Evolutionary conservation across 23 tunicate species (phyloP).

Genomic region (Clavelina lepadiformis): DNA sequence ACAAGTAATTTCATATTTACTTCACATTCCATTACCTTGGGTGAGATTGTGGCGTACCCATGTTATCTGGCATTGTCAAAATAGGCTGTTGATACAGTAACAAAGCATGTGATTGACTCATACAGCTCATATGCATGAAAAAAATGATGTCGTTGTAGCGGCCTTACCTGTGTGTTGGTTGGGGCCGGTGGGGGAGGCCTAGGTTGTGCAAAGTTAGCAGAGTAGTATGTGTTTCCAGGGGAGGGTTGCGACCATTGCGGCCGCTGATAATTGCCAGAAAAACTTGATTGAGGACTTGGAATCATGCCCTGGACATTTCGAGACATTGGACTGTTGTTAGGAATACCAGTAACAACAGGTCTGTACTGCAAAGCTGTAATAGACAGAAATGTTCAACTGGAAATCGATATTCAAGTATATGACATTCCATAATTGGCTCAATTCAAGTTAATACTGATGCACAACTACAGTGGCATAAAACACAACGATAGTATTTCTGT

Average conservation of each 20-base stretch:
- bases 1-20: neutral
- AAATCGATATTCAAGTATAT: too few relatives aligned
- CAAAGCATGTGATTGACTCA: neutral
- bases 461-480: too few relatives aligned
- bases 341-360: slow-evolving; percentile 6
- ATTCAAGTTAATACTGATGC: too few relatives aligned
- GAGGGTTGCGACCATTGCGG: slow-evolving; percentile 68
- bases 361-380: neutral
- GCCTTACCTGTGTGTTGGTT: slow-evolving; percentile 6
- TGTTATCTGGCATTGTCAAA: slow-evolving; percentile 76
- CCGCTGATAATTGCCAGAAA: slow-evolving; percentile 23
- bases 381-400: too few relatives aligned
- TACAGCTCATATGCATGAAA: neutral
- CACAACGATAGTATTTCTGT: too few relatives aligned
- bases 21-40: slow-evolving; percentile 21
- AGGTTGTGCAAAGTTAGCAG: slow-evolving; percentile 21
- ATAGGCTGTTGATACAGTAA: slow-evolving; percentile 30
- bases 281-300: slow-evolving; percentile 51
- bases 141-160: neutral
- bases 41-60: slow-evolving; percentile 37
- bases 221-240: slow-evolving; percentile 50
- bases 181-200: slow-evolving; percentile 32
- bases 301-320: slow-evolving; percentile 8
- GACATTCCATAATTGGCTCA: too few relatives aligned
- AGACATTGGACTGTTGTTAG: slow-evolving; percentile 28